Conservation (phyloP, 2,113 vertebrate species). For the Apodemus speciosus region DNA sequence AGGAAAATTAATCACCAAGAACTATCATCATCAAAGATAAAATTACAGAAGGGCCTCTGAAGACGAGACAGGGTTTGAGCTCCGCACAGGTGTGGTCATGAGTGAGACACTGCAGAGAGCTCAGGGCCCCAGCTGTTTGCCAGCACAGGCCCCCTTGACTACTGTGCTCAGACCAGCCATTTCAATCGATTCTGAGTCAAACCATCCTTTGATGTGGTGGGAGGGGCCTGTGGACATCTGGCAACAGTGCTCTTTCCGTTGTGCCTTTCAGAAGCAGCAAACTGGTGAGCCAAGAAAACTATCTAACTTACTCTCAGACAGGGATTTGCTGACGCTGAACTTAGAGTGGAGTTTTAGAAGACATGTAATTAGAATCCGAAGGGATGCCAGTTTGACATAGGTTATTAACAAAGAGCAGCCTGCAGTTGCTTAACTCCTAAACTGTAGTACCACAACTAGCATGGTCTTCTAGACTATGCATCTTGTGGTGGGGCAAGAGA, state of each 20-base stretch:
- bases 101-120: not conserved
- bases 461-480: not conserved
- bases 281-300: not conserved
- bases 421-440: not conserved
- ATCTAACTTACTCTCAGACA: not conserved
- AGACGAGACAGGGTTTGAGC: not conserved
- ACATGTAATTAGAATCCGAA: conserved; percentile 63
- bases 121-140: not conserved
- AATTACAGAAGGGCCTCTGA: conserved; percentile 31
- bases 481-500: not conserved
- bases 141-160: not conserved
- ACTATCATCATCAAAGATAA: not conserved
- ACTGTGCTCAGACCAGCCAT: not conserved
- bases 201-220: not conserved
- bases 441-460: not conserved
- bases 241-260: not conserved
- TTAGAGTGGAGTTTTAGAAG: not conserved
- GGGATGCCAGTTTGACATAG: not conserved
- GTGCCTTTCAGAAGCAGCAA: not conserved
- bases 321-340: conserved; percentile 37
- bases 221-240: no score
- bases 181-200: not conserved
- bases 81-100: not conserved
- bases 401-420: conserved; percentile 52
- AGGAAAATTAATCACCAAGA: conserved; percentile 34